Base-by-base conservation (phyloP, 1,140 invertebrate genomes). In the Cheumatopsyche charites region DNA sequence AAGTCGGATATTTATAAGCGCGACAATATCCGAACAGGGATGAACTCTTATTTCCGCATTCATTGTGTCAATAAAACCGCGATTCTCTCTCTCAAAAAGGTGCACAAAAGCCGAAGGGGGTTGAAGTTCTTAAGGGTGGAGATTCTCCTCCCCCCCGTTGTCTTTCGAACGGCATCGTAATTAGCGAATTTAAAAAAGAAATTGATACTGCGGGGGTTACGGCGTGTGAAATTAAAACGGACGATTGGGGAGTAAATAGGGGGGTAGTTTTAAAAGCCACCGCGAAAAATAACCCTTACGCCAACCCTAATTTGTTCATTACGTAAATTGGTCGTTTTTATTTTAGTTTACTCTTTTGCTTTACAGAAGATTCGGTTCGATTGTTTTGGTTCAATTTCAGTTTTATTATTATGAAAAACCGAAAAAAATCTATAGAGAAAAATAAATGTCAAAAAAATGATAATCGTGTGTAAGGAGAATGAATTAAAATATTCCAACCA, bases 121-220 rank as follows among this genome's bases (percentile, higher is more conserved):
- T n/a, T n/a, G n/a, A n/a, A n/a, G n/a, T n/a, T n/a, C n/a, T n/a
- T 17, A 1, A 15, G 15, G 15, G 15, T 7, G 42, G 3, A 17
- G 69, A 29, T 58, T 12, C 41, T 43, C n/a, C n/a, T n/a, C n/a
- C n/a, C n/a, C n/a, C n/a, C n/a, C n/a, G n/a, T n/a, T n/a, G n/a
- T n/a, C n/a, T n/a, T n/a, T n/a, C 15, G 61, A 65, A 70, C 43
- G 66, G n/a, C 26, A 25, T 62, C 13, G 73, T 72, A 75, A 75
- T 75, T 75, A 72, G 73, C 70, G 73, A 72, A 75, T 72, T 75
- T 69, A 75, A 75, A 74, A 72, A 61, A 71, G 73, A 65, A 70
- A 72, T 75, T 72, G 70, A 75, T 72, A 75, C 69, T 52, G 29
- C 55, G 70, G 43, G 62, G 15, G 70, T 63, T 72, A 55, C 55